Evolutionary conservation across 2,113 vertebrate genomes (phyloP), one percentile per base, ranked within the genome.

Genomic region (Platysteira castanea): DNA sequence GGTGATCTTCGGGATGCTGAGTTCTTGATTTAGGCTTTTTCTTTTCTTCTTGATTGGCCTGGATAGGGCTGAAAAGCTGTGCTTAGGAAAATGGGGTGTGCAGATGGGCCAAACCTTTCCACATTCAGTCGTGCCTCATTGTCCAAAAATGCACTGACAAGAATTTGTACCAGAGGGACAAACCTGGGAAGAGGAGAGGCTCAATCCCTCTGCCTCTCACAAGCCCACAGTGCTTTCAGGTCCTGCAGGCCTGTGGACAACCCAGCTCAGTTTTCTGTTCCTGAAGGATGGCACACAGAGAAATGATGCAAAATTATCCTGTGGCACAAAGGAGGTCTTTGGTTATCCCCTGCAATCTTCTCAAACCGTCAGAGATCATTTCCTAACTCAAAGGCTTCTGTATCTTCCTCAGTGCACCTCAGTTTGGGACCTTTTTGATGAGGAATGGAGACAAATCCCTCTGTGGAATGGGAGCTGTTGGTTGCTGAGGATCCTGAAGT

Each of bases 121-220:
- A 16, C 0, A 1, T 44, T 46, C 52, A 61, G 6, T 13, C 0
- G 0, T 7, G 5, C 5, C n/a, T 63, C 8, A 4, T 28, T 70
- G 28, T 67, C 70, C 8, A 46, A 53, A 90, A 90, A 50, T 26
- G 2, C 14, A 44, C 11, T 26, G 41, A 19, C 16, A 67, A 44
- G 47, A 44, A 33, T 44, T 85, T 78, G 46, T 74, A 42, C 6
- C 75, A 30, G 2, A 33, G 22, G 24, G 15, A 12, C 2, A 1
- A 9, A 28, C 21, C 31, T 11, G 11, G 61, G n/a, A 74, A 33
- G 9, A 56, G 23, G 30, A 63, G 16, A 63, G 13, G 7, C 20
- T 63, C n/a, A 41, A 30, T 41, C 21, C 30, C 11, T 35, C 11
- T 37, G 35, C 35, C 57, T 60, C 57, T 37, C 15, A 60, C 57